Percentiles rank a stretch among this genome's conserved stretches.
Conservation (phyloP, 2,888 invertebrate genomes). For the Apamea epomidion region DNA sequence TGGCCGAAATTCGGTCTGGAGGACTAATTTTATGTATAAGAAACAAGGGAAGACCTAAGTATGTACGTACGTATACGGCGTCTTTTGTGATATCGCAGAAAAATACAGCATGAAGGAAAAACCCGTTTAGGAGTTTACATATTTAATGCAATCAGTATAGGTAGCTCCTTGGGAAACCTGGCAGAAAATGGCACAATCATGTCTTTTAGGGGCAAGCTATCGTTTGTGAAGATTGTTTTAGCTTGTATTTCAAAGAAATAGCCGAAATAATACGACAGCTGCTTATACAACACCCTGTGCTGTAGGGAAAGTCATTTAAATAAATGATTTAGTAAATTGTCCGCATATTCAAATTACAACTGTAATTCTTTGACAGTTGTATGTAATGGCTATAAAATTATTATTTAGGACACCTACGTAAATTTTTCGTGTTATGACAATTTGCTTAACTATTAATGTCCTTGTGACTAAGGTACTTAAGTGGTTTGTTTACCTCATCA, state of each 20-base stretch:
- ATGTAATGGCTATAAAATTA: not conserved
- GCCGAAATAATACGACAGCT: constrained; percentile 1
- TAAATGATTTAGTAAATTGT: not conserved
- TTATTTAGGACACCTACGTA: not conserved
- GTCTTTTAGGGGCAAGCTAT: constrained; percentile 11
- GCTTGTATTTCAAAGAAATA: constrained; percentile 11
- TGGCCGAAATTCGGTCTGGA: too few species aligned
- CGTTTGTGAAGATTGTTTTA: constrained; percentile 40
- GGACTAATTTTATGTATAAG: too few species aligned
- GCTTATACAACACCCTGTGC: not conserved
- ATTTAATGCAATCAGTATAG: constrained; percentile 60
- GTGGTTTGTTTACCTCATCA: not conserved
- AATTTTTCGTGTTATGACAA: not conserved
- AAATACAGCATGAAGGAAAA: constrained; percentile 40
- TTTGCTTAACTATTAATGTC: not conserved
- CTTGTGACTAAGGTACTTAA: not conserved
- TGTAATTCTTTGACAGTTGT: not conserved
- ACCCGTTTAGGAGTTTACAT: constrained; percentile 57
- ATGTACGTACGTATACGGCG: not conserved
- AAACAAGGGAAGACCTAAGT: not conserved
- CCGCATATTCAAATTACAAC: not conserved
- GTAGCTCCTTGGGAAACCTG: constrained; percentile 42
- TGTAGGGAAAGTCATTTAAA: not conserved
- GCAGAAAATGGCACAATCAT: constrained; percentile 20
- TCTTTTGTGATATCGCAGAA: constrained; percentile 26